phyloP scores from a whole-genome alignment of 92 coral and sea anemone species.

The Phymanthus crucifer region DNA sequence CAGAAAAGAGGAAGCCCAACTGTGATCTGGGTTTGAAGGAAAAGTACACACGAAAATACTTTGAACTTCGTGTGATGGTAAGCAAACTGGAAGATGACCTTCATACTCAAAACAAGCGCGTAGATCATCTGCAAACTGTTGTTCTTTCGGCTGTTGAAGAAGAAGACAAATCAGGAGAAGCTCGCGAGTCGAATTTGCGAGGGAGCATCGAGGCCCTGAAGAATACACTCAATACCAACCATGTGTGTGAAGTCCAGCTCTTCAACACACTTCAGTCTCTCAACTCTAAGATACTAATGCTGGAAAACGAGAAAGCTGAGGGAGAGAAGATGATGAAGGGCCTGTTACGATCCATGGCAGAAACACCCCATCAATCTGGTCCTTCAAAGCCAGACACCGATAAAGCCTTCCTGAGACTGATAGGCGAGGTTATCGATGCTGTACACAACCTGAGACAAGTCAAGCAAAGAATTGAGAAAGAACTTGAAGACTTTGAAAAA shows the following conservation, averaged over 20 bases:
- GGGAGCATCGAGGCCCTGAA: neutral
- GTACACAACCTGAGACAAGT: neutral
- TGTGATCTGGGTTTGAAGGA: slow-evolving; percentile 8
- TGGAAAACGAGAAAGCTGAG: slow-evolving; percentile 17
- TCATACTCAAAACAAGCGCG: neutral
- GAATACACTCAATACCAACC: neutral
- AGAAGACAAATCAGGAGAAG: slow-evolving; percentile 10
- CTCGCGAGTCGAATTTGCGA: neutral
- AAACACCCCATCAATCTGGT: neutral
- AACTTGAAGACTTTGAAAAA: neutral
- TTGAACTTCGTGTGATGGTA: slow-evolving; percentile 8
- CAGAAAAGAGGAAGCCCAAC: slow-evolving; percentile 11
- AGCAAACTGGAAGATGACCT: slow-evolving; percentile 3
- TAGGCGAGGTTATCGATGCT: neutral
- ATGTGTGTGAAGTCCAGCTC: slow-evolving; percentile 15
- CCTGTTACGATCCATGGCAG: neutral
- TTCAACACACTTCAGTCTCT: slow-evolving; percentile 13
- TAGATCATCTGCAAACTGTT: slow-evolving; percentile 8
- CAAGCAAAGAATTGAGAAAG: neutral
- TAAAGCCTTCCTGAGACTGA: neutral
- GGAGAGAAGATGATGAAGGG: slow-evolving; percentile 19
- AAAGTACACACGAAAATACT: slow-evolving; percentile 17
- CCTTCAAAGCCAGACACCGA: neutral
- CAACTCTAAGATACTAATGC: neutral
- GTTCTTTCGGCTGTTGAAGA: slow-evolving; percentile 10